These are phyloP conservation scores for Sericinus montela DNA, from an alignment of 2,888 invertebrate species.

Conservation along the genomic window DNA sequence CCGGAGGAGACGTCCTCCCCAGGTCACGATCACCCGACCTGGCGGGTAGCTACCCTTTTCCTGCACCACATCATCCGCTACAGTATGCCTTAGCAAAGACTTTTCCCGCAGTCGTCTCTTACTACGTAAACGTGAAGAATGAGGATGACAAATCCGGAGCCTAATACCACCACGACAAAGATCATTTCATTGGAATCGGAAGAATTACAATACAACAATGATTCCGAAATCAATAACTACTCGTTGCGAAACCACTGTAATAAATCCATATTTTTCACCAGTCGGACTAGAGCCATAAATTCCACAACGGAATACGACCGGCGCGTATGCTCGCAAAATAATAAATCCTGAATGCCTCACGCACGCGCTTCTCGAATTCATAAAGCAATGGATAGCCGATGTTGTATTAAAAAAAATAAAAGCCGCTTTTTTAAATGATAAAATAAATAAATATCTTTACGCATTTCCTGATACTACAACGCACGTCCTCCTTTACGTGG, in stretches of 20 bases:
- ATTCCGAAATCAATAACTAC: constrained; percentile 43
- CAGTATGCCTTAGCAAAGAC: no score
- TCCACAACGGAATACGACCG: constrained; percentile 48
- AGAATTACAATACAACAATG: constrained; percentile 2
- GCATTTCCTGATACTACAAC: no score
- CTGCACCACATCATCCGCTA: no score
- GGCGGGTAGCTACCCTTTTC: no score
- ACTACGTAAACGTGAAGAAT: no score
- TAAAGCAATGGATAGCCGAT: constrained; percentile 23
- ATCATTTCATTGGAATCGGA: constrained; percentile 7
- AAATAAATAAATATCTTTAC: neutral
- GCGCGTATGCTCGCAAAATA: constrained; percentile 59
- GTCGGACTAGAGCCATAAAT: constrained; percentile 59
- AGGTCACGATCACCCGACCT: no score
- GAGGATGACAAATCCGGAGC: no score
- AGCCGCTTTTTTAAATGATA: neutral
- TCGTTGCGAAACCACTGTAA: constrained; percentile 49
- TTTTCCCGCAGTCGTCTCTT: no score
- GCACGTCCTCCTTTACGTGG: no score
- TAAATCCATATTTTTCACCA: constrained; percentile 66
- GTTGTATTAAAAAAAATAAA: neutral
- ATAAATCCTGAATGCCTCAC: constrained; percentile 58
- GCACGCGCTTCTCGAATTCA: constrained; percentile 27
- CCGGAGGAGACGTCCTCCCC: no score
- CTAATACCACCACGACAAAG: neutral